Evolutionary conservation across 2,888 invertebrate species (phyloP), one percentile per base, ranked within the genome.

Genomic region (Pecten maximus): DNA sequence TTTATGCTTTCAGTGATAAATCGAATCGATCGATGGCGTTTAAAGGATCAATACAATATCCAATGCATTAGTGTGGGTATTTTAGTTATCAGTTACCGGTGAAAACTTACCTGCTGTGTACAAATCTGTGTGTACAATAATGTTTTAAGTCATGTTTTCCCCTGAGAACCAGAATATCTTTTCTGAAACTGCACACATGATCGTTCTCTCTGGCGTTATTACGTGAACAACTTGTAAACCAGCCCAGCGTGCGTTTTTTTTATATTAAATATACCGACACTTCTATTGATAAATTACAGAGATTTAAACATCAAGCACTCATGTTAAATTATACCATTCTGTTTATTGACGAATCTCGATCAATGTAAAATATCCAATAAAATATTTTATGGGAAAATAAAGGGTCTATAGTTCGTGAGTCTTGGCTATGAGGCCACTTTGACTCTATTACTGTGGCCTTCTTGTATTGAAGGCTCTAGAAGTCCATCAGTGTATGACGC

Each of bases 311-410:
- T 48, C n/a, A n/a, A n/a, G n/a, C n/a, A 48, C 10, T 16, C 48
- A 10, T 48, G 2, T 15, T 54, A 23, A 54, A 74, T 74, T 28
- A 35, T 74, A 60, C 60, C 4, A 60, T 35, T 74, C 74, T 0
- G 23, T 74, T 74, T 74, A 74, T 35, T 35, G 74, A 74, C 54
- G 1, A 74, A 74, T 74, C 74, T 74, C 35, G 6, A n/a, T 28
- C 60, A 74, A 74, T 74, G 74, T 35, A 74, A 74, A 74, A 74
- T 28, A 74, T 74, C 74, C 35, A 74, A 35, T 74, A 74, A 35
- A 23, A 35, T 74, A 28, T 35, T 35, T 74, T 8, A 35, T 74
- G 35, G 35, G 35, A 28, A 74, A 28, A 28, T 35, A 74, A 74
- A 28, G 2, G 74, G 74, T 10, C 74, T 35, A 1, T 28, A 74